These are phyloP conservation scores for Marcusenius ussheri DNA, from an alignment of 2,113 vertebrate species.

Conservation along the genomic window DNA sequence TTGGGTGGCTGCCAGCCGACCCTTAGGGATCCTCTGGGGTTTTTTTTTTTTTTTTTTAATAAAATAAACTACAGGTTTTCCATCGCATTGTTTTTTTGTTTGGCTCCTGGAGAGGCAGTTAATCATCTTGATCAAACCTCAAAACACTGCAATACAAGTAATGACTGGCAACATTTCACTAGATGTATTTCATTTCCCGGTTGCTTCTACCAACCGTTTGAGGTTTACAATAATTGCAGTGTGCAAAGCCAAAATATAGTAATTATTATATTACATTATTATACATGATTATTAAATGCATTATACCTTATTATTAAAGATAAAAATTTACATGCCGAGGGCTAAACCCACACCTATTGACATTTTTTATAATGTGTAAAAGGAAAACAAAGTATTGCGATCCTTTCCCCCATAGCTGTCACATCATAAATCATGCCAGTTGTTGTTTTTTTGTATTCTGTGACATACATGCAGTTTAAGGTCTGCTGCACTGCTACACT, in stretches of 20 bases:
- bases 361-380: background rate
- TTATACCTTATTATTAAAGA: background rate
- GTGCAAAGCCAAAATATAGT: background rate
- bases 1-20: background rate
- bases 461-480: background rate
- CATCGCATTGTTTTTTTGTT: background rate
- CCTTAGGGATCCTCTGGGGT: background rate
- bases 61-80: slow-evolving; percentile 2
- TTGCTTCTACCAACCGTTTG: background rate
- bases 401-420: background rate
- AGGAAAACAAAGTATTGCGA: background rate
- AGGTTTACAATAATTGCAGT: background rate
- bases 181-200: background rate
- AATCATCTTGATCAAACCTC: background rate
- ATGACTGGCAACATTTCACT: background rate
- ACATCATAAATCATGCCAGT: background rate
- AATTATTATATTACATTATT: background rate
- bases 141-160: background rate
- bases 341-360: background rate
- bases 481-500: background rate
- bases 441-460: background rate
- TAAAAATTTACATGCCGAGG: background rate
- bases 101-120: background rate
- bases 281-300: background rate
- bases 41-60: background rate